Base-by-base conservation (phyloP, 2,797 vertebrate genomes). In the Heterohyrax brucei region DNA sequence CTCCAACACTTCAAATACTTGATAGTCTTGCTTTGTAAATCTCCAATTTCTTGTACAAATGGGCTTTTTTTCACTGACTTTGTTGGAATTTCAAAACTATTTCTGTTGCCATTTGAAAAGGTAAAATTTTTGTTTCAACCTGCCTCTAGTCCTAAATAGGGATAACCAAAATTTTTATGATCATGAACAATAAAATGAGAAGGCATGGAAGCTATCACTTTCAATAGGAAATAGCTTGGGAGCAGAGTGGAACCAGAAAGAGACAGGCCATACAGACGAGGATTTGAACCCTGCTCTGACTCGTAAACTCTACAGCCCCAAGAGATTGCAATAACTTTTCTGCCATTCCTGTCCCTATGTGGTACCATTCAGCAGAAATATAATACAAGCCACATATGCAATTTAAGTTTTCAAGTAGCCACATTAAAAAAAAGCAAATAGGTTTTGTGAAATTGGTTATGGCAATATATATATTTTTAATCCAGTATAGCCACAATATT, bases 401-500 rank as follows among this genome's bases (percentile, higher is more conserved):
- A 96, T 92, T 94, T 80, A 73, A 89, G 64, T 26, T 89, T 95
- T 87, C 76, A 84, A 89, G 56, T 84, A 91, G 44, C 46, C 46
- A 91, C 39, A 80, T 61, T 89, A 33, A 44, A 85, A 80, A 86
- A 85, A 33, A 26, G 64, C 24, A 72, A 92, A 61, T 87, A 73
- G 30, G 77, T 50, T n/a, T 91, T 46, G 13, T 56, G 73, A 93
- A 87, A 93, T 70, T 89, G 61, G 87, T 86, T 89, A 85, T 26
- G 66, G 56, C 33, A 89, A 84, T 24, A 50, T 30, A 68, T 91
- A 39, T 92, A 96, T 85, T 59, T 91, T 70, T 88, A 92, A 94
- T 89, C n/a, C 61, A 66, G 26, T 76, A 48, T n/a, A 95, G 89
- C 46, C 30, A 89, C 95, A 95, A 72, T 95, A 95, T 81, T 78